Evolutionary conservation across 1,140 invertebrate genomes (phyloP), one percentile per base, ranked within the genome.

Genomic region (Cyphomyrmex costatus): DNA sequence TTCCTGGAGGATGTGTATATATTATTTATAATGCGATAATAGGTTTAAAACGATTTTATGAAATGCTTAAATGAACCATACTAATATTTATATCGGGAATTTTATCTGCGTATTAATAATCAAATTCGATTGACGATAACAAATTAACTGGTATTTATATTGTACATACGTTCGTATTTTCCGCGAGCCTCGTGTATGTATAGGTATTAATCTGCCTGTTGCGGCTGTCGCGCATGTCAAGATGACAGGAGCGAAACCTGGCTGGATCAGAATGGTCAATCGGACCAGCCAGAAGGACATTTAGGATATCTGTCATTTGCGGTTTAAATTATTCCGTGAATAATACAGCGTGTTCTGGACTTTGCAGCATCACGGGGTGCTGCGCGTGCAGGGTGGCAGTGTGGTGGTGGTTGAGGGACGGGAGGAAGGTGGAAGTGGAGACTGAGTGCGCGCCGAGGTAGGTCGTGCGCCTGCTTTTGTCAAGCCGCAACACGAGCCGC

Each of bases 251-350:
- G 70, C 42, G 19, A 30, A 86, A 53, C 66, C 56, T 58, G 79
- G 60, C 16, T 61, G 71, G 8, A 73, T 60, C 42, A 21, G 24
- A 70, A 21, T 65, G 73, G 82, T 84, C 78, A 73, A 90, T 89
- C 76, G 58, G 30, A 30, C 56, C n/a, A 61, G 36, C 24, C 21
- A 51, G 21, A 46, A 61, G 27, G 63, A 66, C 74, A 71, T 70
- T 80, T 36, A 83, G 71, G 33, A 85, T 85, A 88, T 89, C 77
- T 46, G 76, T 89, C 78, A 65, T 56, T 49, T 71, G 77, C 85
- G 77, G 73, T 86, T 90, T 90, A 85, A 88, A 90, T 90, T 88
- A 86, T 73, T 88, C 88, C n/a, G 7, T 65, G 89, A 90, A 88
- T 90, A 79, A 91, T 91, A 60, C 66, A 86, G 42, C 51, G 65